These are phyloP conservation scores for Bufotes viridis DNA, from an alignment of 2,797 vertebrate genomes.

Conservation along the genomic window DNA sequence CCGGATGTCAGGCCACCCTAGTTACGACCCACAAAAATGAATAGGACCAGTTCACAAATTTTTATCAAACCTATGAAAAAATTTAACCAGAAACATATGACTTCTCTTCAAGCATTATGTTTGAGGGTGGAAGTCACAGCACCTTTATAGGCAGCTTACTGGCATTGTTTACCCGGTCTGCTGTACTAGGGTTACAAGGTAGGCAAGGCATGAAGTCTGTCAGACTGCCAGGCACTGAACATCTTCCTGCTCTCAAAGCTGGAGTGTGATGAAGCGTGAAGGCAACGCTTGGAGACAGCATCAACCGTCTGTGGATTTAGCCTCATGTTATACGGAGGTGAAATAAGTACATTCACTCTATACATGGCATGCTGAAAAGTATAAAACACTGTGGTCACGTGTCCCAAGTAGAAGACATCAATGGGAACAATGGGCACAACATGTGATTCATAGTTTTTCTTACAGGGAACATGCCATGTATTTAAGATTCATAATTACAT, in stretches of 20 bases:
- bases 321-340: neutral
- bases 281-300: neutral
- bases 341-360: neutral
- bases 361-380: no score
- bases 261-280: neutral
- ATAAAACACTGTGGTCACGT: no score
- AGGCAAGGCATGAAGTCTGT: neutral
- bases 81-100: neutral
- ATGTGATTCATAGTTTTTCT: no score
- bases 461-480: no score
- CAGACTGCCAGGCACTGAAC: neutral
- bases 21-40: neutral
- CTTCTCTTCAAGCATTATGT: neutral
- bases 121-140: neutral
- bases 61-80: no score
- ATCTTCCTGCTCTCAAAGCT: neutral
- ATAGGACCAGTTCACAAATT: neutral
- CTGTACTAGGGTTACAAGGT: neutral
- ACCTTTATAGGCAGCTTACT: neutral
- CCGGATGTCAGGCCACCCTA: no score
- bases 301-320: neutral
- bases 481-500: no score
- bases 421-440: no score
- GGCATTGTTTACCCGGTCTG: neutral
- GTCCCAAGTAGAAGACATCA: no score